Evolutionary conservation across 92 coral and sea anemone genomes (phyloP).

Genomic region (Zoanthus solanderi): DNA sequence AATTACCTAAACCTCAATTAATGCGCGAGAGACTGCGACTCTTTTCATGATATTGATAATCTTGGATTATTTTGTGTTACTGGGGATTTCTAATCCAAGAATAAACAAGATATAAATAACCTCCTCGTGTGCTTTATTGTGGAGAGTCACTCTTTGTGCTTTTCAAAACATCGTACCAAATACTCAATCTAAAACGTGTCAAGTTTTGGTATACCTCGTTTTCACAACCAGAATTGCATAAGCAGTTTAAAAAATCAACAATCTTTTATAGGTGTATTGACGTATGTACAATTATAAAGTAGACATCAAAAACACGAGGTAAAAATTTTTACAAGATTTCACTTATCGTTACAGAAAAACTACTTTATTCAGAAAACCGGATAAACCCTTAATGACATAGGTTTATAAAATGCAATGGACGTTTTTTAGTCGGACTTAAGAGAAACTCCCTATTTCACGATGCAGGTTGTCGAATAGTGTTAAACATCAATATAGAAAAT

Average conservation of each 20-base stretch:
- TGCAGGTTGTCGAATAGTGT: too few species aligned
- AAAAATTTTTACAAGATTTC: too few species aligned
- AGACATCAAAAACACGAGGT: not conserved
- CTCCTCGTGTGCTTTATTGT: slow-evolving; percentile 14
- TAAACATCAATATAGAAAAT: too few species aligned
- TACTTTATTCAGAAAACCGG: too few species aligned
- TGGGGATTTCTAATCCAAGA: slow-evolving; percentile 32
- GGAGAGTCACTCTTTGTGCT: slow-evolving; percentile 10
- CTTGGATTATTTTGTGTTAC: not conserved
- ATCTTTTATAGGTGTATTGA: not conserved
- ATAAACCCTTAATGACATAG: too few species aligned
- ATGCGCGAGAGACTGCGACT: not conserved
- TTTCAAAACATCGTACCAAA: slow-evolving; percentile 23
- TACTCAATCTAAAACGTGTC: slow-evolving; percentile 16
- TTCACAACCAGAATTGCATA: not conserved
- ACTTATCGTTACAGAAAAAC: too few species aligned
- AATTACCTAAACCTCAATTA: not conserved
- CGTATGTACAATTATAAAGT: not conserved
- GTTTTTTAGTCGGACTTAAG: too few species aligned
- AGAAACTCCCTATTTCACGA: too few species aligned
- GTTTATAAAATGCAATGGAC: too few species aligned
- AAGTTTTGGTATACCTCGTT: not conserved
- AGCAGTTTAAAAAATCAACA: not conserved
- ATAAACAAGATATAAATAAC: slow-evolving; percentile 11
- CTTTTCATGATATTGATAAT: not conserved